Percentiles rank a stretch among this genome's conserved stretches.
These are phyloP conservation scores for Pseudopleuronectes americanus DNA, from an alignment of 2,797 vertebrate species.

Conservation along the genomic window DNA sequence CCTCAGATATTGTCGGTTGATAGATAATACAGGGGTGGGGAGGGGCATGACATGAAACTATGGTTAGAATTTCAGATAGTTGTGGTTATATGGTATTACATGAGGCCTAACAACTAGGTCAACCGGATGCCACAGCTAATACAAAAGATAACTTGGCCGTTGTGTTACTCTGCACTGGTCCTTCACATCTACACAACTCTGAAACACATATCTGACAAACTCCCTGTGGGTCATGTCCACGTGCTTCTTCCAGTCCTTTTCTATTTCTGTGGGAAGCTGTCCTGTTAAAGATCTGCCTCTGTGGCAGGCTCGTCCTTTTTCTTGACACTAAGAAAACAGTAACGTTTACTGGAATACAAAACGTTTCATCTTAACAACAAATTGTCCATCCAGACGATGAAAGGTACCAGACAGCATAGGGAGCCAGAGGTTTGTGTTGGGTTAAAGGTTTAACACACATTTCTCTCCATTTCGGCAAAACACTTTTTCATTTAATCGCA, in stretches of 20 bases:
- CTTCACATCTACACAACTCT: conserved; percentile 1
- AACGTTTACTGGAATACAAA: conserved; percentile 1
- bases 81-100: neutral
- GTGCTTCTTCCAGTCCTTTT: neutral
- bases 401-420: conserved; percentile 20
- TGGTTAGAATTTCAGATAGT: neutral
- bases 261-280: neutral
- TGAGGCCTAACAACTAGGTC: neutral
- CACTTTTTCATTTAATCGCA: neutral
- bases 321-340: neutral
- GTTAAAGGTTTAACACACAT: neutral
- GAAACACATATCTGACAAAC: conserved; percentile 23
- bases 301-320: too few species aligned
- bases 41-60: neutral
- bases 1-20: neutral
- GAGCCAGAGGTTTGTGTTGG: neutral
- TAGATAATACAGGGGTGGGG: neutral
- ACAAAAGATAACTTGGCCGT: neutral
- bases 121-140: neutral
- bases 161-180: neutral
- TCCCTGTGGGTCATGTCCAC: neutral
- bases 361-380: neutral
- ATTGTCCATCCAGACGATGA: conserved; percentile 1
- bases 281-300: neutral
- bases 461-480: neutral